Percentiles rank a stretch among this genome's conserved stretches.
These are phyloP conservation scores for Ahaetulla prasina DNA, from an alignment of 2,113 vertebrate genomes.

Conservation along the genomic window DNA sequence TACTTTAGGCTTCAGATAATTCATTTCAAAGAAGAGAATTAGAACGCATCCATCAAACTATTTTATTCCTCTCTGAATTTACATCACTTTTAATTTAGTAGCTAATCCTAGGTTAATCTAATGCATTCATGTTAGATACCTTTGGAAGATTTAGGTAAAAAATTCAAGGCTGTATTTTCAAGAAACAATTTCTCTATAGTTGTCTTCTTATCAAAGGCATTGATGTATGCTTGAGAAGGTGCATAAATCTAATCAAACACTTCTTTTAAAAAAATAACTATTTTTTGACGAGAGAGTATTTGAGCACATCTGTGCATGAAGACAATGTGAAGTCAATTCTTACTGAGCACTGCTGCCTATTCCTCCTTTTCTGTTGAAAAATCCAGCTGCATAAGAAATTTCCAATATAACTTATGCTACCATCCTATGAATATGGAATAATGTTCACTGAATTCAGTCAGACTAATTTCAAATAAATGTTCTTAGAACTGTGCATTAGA, in stretches of 20 bases:
- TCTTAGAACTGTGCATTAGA: background rate
- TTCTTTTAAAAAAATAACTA: background rate
- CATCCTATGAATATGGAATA: background rate
- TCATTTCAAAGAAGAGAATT: conserved; percentile 35
- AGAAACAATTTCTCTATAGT: conserved; percentile 21
- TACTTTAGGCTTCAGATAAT: background rate
- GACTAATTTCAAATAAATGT: background rate
- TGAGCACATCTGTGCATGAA: background rate
- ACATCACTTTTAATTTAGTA: conserved; percentile 23
- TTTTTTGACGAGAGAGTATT: background rate
- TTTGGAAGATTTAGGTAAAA: conserved; percentile 16
- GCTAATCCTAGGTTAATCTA: conserved; percentile 49
- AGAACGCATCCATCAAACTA: conserved; percentile 23
- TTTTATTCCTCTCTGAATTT: conserved; percentile 31
- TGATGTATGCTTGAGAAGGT: background rate
- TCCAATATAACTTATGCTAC: background rate
- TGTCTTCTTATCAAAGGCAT: background rate
- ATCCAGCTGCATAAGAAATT: background rate
- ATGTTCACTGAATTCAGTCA: background rate
- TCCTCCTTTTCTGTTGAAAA: background rate
- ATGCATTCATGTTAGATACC: conserved; percentile 24
- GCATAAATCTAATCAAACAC: conserved; percentile 13
- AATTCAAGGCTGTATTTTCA: background rate
- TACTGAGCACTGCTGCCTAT: background rate
- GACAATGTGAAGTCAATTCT: background rate